Conservation (phyloP, 2,888 invertebrate genomes). For the Oxystoma pomonae region DNA sequence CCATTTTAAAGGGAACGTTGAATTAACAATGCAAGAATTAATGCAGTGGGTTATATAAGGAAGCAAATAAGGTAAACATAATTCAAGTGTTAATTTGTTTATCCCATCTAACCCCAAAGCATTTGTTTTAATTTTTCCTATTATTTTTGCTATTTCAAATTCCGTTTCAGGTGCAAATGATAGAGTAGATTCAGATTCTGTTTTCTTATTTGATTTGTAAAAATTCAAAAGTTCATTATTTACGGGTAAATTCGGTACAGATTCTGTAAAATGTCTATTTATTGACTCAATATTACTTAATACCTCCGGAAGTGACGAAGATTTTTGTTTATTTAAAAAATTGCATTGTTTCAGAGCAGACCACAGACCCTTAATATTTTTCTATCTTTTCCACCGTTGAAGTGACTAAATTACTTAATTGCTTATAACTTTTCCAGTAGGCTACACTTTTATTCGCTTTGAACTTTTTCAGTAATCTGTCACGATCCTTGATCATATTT, state of each 20-base stretch:
- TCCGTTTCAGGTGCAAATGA: not conserved
- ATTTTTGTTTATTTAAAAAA: not conserved
- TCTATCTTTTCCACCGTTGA: not conserved
- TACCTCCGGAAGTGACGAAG: not conserved
- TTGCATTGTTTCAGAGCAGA: not conserved
- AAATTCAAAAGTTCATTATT: not conserved
- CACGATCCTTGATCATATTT: too few relatives aligned
- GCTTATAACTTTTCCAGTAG: too few relatives aligned
- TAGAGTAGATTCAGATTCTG: not conserved
- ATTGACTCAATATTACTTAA: not conserved
- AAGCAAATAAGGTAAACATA: too few relatives aligned
- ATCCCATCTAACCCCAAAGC: not conserved
- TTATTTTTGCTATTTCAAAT: not conserved
- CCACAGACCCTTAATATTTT: not conserved
- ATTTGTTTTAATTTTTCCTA: not conserved
- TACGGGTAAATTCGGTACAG: not conserved
- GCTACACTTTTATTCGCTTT: too few relatives aligned
- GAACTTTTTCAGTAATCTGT: too few relatives aligned
- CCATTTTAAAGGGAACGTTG: too few relatives aligned
- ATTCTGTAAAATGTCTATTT: not conserved
- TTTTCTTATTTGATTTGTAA: not conserved
- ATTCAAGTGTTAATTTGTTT: too few relatives aligned
- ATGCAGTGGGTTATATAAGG: too few relatives aligned
- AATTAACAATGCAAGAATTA: too few relatives aligned
- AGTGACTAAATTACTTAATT: too few relatives aligned